Base-by-base conservation (phyloP, 2,797 vertebrate genomes). In the Podarcis siculus region DNA sequence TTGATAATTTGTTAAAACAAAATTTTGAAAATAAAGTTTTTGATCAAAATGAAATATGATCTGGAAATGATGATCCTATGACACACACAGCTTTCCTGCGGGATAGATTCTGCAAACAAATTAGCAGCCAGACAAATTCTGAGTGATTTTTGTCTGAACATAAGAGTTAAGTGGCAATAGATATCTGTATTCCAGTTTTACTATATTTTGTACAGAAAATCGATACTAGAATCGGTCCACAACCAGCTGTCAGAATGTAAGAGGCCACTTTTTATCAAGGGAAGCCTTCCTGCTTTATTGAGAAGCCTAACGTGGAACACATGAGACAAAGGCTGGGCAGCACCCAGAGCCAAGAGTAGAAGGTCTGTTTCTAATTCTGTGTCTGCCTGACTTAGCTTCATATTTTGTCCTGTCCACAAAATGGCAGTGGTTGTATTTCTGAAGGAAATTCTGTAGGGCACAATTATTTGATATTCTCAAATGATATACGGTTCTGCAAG, bases 391-490 rank as follows among this genome's bases (percentile, higher is more conserved):
- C 75, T 17, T 88, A 69, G 64, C 42, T 61, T 73, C 19, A 35
- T 13, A 32, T 35, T 78, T 76, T 67, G 15, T 66, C 58, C 75
- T 61, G 15, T 19, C 30, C 61, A 66, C 3, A 8, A 66, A 45
- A 45, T 35, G 19, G 75, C 75, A 55, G 32, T n/a, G 19, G 23
- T 27, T 35, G 42, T 8, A 35, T 49, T 79, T 79, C n/a, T 78
- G 85, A 27, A 49, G 12, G n/a, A 45, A 71, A 58, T 86, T 55
- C 42, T 71, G 23, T 58, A 42, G 66, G 77, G 12, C 12, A 13
- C 49, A 27, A 30, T 80, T 86, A 79, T 91, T 84, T 71, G 81
- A 92, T 42, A 27, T 92, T 66, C 75, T 89, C 61, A 5, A 76
- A 13, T 87, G 82, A 75, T 67, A 83, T 77, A 42, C n/a, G 87